phyloP scores from a whole-genome alignment of 2,113 vertebrate genomes.

The Arenaria interpres region DNA sequence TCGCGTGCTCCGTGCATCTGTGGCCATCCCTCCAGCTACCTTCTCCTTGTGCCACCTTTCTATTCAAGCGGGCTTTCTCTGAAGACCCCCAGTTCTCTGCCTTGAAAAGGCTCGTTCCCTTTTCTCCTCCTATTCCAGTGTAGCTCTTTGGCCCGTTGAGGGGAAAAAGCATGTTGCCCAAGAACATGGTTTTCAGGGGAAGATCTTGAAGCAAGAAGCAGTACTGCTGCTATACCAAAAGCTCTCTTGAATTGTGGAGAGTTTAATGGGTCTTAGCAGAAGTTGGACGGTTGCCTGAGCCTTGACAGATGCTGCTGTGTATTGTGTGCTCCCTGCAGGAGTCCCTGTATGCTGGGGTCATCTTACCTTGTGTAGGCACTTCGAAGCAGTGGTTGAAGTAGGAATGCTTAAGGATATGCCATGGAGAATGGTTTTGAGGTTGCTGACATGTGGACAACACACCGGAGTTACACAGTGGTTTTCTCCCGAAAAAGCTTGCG shows the following conservation, averaged over 20 bases:
- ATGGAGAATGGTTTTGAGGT: background rate
- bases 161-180: background rate
- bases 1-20: accelerated
- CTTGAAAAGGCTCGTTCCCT: background rate
- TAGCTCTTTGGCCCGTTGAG: background rate
- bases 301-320: background rate
- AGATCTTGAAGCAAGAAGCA: background rate
- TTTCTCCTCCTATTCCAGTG: background rate
- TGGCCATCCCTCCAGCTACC: background rate
- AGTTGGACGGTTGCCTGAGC: background rate
- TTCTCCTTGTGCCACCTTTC: background rate
- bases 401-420: background rate
- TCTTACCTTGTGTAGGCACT: background rate
- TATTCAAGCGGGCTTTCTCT: background rate
- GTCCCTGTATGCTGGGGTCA: background rate
- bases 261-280: background rate
- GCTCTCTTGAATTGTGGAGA: background rate
- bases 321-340: background rate
- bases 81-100: background rate
- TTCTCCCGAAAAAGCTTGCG: background rate
- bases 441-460: background rate
- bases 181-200: background rate
- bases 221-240: background rate
- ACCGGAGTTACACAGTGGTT: background rate
- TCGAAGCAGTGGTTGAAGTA: background rate